Evolutionary conservation across 37 sponge, comb jelly and placozoan genomes (phyloP).

Genomic region (Chondrosia reniformis): DNA sequence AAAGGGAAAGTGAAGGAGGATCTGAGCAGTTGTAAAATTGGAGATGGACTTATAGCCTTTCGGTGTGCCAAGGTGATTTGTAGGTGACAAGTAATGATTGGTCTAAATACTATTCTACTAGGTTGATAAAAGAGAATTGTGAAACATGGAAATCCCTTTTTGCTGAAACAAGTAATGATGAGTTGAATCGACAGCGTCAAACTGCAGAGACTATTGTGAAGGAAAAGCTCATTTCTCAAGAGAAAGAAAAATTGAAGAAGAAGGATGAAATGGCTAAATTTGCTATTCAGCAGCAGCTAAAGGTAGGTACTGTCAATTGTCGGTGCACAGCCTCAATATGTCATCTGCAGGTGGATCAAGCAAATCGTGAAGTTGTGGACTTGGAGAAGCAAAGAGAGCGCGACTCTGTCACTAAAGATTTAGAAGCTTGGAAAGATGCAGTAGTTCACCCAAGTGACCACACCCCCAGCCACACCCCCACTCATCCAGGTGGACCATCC

Average conservation of each 20-base stretch:
- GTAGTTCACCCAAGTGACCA: not conserved
- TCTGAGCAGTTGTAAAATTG: slow-evolving; percentile 52
- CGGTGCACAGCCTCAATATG: not conserved
- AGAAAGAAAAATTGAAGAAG: slow-evolving; percentile 51
- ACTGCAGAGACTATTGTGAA: slow-evolving; percentile 58
- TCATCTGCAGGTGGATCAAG: slow-evolving; percentile 51
- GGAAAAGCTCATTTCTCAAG: slow-evolving; percentile 23
- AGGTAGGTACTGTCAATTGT: not conserved
- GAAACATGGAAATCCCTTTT: not conserved
- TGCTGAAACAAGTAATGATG: slow-evolving; percentile 15
- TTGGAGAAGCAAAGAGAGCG: slow-evolving; percentile 77
- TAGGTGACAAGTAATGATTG: no score
- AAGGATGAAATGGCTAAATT: slow-evolving; percentile 63
- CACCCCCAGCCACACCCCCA: not conserved
- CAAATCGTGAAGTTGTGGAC: slow-evolving; percentile 67
- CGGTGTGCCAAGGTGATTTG: no score
- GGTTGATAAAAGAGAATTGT: slow-evolving; percentile 54
- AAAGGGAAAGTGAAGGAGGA: slow-evolving; percentile 54
- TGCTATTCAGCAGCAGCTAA: slow-evolving; percentile 78
- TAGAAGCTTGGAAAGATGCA: slow-evolving; percentile 66
- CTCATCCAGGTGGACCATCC: not conserved
- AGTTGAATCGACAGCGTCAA: slow-evolving; percentile 42
- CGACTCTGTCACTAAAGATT: slow-evolving; percentile 60
- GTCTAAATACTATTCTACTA: slow-evolving; percentile 37
- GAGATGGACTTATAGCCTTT: slow-evolving; percentile 67